Base-by-base conservation (phyloP, 2,113 vertebrate genomes). In the Prinia subflava region DNA sequence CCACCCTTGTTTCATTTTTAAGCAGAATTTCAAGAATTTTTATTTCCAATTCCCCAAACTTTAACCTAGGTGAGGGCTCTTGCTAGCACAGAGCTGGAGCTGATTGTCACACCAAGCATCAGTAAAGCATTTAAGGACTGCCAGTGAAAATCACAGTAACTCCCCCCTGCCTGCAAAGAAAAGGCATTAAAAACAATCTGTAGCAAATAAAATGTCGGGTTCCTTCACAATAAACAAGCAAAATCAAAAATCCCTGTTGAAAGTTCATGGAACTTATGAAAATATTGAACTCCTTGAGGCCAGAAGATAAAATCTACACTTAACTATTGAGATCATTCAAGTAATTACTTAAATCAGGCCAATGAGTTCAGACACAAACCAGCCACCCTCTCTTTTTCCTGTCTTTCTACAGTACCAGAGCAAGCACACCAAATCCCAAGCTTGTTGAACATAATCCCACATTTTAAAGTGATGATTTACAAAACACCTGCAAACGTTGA, bases 361-460 rank as follows among this genome's bases (percentile, higher is more conserved):
- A n/a, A 53, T 21, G 56, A 28, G 2, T 74, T 69, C 57, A 75
- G n/a, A 42, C 18, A 60, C 9, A 5, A 16, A 87, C 15, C 4
- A 80, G 22, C 7, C 64, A 41, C 4, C 11, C 33, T 50, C 44
- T 20, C 35, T 17, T 77, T 73, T 59, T 59, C 21, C 10, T 52
- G 5, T 18, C 35, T 64, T 42, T 25, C 20, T 87, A 7, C 31
- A 55, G 15, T 24, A 57, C 15, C 27, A 42, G 16, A 18, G 1
- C 23, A 31, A 78, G 33, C 9, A 18, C 28, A 42, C 0, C 0
- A 57, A 39, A 41, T 18, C 37, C 59, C 31, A 23, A 44, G 10
- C 9, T 30, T 6, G 2, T 10, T 37, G 10, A 76, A 44, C 9
- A 50, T 13, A 44, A 39, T 35, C 33, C 14, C 27, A 47, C 14